Evolutionary conservation across 2,113 vertebrate genomes (phyloP).

Genomic region (cattle (Bos taurus)): ARS-UCD2.0 NC_037345.1:5302001-5302500

Average conservation of each 20-base stretch:
- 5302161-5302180: background rate
- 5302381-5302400: background rate
- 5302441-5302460: background rate
- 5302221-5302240: background rate
- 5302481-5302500: no score
- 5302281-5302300: background rate
- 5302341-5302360: background rate
- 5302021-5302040: accelerated
- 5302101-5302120: background rate
- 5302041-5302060: background rate
- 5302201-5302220: background rate
- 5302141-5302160: background rate
- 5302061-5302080: background rate
- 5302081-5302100: background rate
- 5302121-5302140: background rate
- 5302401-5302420: accelerated
- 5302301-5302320: no score
- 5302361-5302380: accelerated
- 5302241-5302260: background rate
- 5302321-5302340: background rate
- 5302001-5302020: background rate
- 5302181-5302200: background rate
- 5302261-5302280: background rate
- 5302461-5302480: background rate
- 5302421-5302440: background rate